A percentile compares a stretch with the other conserved stretches of the same genome.
These are phyloP conservation scores for Bicyclus anynana DNA, from an alignment of 1,140 invertebrate genomes.

Conservation along the genomic window DNA sequence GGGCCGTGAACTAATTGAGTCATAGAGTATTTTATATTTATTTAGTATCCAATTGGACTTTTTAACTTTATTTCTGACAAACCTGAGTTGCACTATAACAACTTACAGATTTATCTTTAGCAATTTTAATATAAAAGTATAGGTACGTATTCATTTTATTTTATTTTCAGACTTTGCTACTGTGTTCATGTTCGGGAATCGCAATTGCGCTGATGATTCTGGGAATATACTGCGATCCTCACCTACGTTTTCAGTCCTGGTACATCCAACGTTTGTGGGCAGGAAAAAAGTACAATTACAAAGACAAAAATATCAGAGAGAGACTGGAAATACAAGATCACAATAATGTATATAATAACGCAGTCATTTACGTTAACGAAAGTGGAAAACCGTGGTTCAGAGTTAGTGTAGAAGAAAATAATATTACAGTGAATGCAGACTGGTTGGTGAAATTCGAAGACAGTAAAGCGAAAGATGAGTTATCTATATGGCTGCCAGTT, in stretches of 20 bases:
- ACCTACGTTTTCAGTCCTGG: constrained; percentile 50
- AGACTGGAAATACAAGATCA: constrained; percentile 33
- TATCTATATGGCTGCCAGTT: constrained; percentile 50
- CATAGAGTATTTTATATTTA: no score
- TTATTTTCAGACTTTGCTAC: constrained; percentile 53
- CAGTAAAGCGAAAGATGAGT: constrained; percentile 24
- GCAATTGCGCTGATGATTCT: constrained; percentile 56
- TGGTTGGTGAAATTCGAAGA: constrained; percentile 34
- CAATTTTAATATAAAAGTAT: no score
- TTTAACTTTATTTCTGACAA: no score
- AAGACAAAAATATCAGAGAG: constrained; percentile 41
- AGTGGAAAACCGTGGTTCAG: constrained; percentile 35
- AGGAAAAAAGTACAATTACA: constrained; percentile 37
- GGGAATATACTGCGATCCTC: constrained; percentile 64
- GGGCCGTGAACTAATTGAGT: no score
- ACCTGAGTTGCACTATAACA: no score
- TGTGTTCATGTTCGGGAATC: constrained; percentile 63
- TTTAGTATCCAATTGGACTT: no score
- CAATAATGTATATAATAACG: constrained; percentile 35
- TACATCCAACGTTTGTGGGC: constrained; percentile 50
- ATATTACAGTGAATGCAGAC: constrained; percentile 20
- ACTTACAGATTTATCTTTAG: no score
- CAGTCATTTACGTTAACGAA: constrained; percentile 20
- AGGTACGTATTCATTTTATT: not conserved
- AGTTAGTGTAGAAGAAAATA: constrained; percentile 28